phyloP scores from a whole-genome alignment of 2,888 invertebrate genomes.

The Polydrusus tereticollis region DNA sequence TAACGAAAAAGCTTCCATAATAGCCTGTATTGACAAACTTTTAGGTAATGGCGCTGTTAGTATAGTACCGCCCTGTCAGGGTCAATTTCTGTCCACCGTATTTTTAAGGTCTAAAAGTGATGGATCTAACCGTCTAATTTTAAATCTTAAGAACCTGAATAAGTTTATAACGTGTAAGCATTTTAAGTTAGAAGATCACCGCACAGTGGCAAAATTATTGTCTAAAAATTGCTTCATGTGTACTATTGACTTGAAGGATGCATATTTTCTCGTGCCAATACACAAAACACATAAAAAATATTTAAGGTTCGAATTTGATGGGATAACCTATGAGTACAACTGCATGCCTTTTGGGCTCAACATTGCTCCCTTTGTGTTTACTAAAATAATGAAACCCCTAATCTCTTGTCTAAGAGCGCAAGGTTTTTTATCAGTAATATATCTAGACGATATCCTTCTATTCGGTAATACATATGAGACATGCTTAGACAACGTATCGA shows the following conservation, averaged over 20 bases:
- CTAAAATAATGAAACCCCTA: constrained; percentile 54
- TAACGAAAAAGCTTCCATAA: too few species aligned
- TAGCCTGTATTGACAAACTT: too few species aligned
- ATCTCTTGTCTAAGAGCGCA: not conserved
- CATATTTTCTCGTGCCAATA: constrained; percentile 49
- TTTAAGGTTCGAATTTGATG: constrained; percentile 50
- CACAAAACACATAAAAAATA: constrained; percentile 43
- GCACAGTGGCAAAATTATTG: constrained; percentile 50
- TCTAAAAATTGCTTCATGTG: constrained; percentile 24
- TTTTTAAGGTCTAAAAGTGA: constrained; percentile 25
- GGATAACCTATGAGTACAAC: constrained; percentile 49
- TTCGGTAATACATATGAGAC: too few species aligned
- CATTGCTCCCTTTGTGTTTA: constrained; percentile 53
- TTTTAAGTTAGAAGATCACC: constrained; percentile 54
- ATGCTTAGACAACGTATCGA: too few species aligned
- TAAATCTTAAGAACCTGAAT: constrained; percentile 53
- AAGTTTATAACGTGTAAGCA: constrained; percentile 48
- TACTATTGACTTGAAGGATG: too few species aligned
- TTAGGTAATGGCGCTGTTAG: too few species aligned
- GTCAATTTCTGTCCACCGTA: too few species aligned
- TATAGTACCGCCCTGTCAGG: too few species aligned
- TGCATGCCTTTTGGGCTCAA: constrained; percentile 53
- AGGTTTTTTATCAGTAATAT: too few species aligned
- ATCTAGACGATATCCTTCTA: too few species aligned
- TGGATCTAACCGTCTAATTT: constrained; percentile 40